Base-by-base conservation (phyloP, 92 coral and sea anemone genomes). In the Phenganax stokvisi region DNA sequence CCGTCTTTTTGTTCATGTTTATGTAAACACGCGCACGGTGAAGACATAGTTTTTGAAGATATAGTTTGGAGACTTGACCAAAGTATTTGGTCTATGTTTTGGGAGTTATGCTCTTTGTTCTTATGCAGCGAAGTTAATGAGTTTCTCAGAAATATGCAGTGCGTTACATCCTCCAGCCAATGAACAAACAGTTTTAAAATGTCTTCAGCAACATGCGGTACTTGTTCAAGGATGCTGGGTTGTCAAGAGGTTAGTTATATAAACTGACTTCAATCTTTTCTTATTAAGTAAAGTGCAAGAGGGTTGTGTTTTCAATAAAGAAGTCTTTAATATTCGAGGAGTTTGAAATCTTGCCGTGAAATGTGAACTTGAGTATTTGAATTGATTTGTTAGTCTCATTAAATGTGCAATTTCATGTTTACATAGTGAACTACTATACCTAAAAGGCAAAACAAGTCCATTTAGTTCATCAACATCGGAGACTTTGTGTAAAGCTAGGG, bases 171-270 rank as follows among this genome's bases (percentile, higher is more conserved):
- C 93, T 20, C 87, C 87, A 54, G 86, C 94, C 27, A 93, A 90
- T 51, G 98, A 93, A 56, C 90, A 87, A 0, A 79, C 86, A 25
- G 85, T 93, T 7, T 74, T 93, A 60, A 90, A 90, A 83, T 91
- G 92, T 75, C 86, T 91, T 8, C 93, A 91, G 55, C 98, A 93
- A 85, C 90, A 84, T 87, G 98, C 93, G 53, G 93, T 89, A 7
- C 85, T 93, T 66, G 97, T 93, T 67, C 98, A 93, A 77, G 98
- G 98, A 37, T 91, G 94, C 16, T 93, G 98, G 98, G 92, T 93
- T 15, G 97, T 91, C 1, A 93, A 93, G 57, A 93, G 97, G 97
- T 89, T 6, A 44, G 86, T 37, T 10, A 11, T 28, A 3, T 57
- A 25, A 15, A 25, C 9, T 71, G 15, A 54, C 47, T 15, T 54